A percentile compares a stretch with the other conserved stretches of the same genome.
Evolutionary conservation across 1,140 invertebrate genomes (phyloP).

Genomic region (Scylla paramamosain): DNA sequence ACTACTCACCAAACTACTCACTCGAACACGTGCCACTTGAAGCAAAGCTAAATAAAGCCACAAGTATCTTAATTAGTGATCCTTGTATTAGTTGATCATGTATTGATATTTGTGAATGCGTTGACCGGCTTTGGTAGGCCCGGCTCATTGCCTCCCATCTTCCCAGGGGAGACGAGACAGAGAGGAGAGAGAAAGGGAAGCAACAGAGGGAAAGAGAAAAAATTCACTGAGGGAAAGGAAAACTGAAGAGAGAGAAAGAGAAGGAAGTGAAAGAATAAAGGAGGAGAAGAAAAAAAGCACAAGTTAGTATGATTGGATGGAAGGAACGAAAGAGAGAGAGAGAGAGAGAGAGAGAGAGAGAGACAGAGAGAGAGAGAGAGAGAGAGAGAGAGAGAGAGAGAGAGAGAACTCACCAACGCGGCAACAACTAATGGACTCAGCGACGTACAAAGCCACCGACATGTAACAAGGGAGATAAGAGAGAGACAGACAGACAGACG

Average conservation of each 20-base stretch:
- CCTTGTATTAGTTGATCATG: neutral
- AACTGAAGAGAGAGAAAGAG: neutral
- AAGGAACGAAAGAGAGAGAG: neutral
- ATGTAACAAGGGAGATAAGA: neutral
- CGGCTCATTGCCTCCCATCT: neutral
- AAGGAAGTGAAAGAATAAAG: neutral
- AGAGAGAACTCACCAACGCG: neutral
- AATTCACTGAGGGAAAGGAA: neutral
- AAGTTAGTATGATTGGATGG: constrained; percentile 13
- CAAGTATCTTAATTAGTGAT: too few relatives aligned
- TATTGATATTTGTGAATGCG: neutral
- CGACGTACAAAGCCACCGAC: constrained; percentile 8
- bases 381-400: neutral
- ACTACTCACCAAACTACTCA: too few relatives aligned
- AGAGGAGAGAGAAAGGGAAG: neutral
- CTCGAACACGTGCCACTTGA: too few relatives aligned
- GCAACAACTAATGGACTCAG: neutral
- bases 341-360: constrained; percentile 20
- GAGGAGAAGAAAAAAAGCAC: neutral
- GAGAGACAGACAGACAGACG: neutral
- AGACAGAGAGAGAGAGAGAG: neutral
- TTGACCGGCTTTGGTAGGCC: neutral
- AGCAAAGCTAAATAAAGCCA: too few relatives aligned
- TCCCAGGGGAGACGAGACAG: neutral
- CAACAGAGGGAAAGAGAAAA: neutral